These are phyloP conservation scores for Zophobas atratus DNA, from an alignment of 1,140 invertebrate species.

Conservation along the genomic window DNA sequence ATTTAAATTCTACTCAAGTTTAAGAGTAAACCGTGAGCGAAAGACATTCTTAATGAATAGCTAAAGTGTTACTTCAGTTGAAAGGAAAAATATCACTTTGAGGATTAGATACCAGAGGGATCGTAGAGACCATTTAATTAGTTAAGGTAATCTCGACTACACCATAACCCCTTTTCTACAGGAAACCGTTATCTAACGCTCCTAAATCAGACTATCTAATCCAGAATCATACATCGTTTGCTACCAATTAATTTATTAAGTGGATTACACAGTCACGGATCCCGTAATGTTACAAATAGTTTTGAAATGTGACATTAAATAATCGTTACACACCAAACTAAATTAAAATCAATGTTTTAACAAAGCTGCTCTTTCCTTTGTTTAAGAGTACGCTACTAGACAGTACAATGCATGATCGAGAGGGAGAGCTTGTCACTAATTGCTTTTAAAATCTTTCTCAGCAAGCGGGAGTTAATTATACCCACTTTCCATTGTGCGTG, in stretches of 20 bases:
- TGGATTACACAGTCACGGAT: not conserved
- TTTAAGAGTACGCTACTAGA: not conserved
- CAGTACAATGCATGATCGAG: not conserved
- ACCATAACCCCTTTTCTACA: slow-evolving; percentile 27
- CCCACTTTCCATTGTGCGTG: slow-evolving; percentile 28
- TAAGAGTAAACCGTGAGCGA: not conserved
- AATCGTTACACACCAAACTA: not conserved
- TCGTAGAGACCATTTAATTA: slow-evolving; percentile 23
- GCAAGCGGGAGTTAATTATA: slow-evolving; percentile 18
- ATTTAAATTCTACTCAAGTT: not conserved
- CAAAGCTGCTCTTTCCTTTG: not conserved
- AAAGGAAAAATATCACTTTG: slow-evolving; percentile 13
- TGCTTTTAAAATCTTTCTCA: slow-evolving; percentile 32
- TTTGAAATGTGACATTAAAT: slow-evolving; percentile 2
- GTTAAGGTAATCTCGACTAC: slow-evolving; percentile 23
- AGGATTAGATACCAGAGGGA: slow-evolving; percentile 27
- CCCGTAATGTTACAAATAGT: not conserved
- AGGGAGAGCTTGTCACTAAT: not conserved
- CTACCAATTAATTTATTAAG: slow-evolving; percentile 19
- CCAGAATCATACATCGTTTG: slow-evolving; percentile 10
- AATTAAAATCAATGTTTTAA: slow-evolving; percentile 4
- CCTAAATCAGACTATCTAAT: slow-evolving; percentile 5
- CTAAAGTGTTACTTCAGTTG: not conserved
- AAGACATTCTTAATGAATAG: slow-evolving; percentile 15
- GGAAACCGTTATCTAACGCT: slow-evolving; percentile 1